These are phyloP conservation scores for Camponotus pennsylvanicus DNA, from an alignment of 1,140 invertebrate genomes.

Conservation along the genomic window DNA sequence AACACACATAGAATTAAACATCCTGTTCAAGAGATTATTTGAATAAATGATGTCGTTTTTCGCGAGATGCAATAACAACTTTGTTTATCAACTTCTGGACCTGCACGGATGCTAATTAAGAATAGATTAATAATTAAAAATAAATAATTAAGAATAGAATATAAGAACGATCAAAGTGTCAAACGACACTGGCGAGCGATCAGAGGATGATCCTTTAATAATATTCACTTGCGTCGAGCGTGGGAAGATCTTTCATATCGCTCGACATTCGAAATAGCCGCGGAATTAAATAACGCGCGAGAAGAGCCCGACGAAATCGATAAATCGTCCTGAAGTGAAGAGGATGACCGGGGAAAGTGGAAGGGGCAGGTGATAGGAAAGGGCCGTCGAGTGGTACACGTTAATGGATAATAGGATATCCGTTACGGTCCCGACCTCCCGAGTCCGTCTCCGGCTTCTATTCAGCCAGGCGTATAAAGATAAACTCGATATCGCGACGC, in stretches of 20 bases:
- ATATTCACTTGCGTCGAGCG: background rate
- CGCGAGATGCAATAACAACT: background rate
- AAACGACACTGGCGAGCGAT: background rate
- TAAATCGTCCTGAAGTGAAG: constrained; percentile 60
- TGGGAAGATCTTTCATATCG: background rate
- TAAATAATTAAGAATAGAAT: too few species aligned
- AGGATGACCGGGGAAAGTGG: constrained; percentile 25
- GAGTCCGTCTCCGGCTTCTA: constrained; percentile 38
- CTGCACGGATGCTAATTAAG: constrained; percentile 7
- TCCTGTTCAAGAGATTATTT: constrained; percentile 1
- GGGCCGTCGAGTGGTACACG: constrained; percentile 55
- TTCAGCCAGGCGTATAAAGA: constrained; percentile 64
- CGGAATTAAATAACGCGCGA: constrained; percentile 65
- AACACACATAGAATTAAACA: background rate
- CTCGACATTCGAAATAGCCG: constrained; percentile 62
- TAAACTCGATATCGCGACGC: constrained; percentile 65
- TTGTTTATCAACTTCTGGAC: background rate
- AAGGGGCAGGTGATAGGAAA: background rate
- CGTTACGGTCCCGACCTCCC: constrained; percentile 63
- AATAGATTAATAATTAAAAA: too few species aligned
- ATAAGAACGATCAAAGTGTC: background rate
- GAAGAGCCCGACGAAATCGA: constrained; percentile 70
- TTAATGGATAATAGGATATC: constrained; percentile 79
- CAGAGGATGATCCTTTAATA: constrained; percentile 30
- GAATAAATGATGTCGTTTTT: constrained; percentile 34